Evolutionary conservation across 92 coral and sea anemone genomes (phyloP), one percentile per base, ranked within the genome.

Genomic region (Galaxea fascicularis): DNA sequence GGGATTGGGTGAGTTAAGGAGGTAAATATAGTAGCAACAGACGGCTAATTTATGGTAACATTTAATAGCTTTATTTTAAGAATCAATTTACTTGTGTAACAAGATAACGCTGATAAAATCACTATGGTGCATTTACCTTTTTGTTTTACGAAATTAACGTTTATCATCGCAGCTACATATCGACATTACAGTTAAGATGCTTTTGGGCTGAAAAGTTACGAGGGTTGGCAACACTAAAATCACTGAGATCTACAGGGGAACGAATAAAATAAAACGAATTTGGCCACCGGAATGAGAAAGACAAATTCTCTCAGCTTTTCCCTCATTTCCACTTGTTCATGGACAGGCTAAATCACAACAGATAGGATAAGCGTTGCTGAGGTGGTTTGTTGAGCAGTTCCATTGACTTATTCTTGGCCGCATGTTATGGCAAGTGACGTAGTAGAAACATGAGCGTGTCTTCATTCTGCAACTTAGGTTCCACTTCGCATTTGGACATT

Each of bases 241-340:
- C n/a, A 11, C 4, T n/a, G 24, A 58, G 21, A 58, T 17, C n/a
- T n/a, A n/a, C n/a, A n/a, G n/a, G n/a, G n/a, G n/a, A n/a, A n/a
- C n/a, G n/a, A n/a, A n/a, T n/a, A n/a, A n/a, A n/a, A n/a, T n/a
- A n/a, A n/a, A n/a, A n/a, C n/a, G n/a, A n/a, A n/a, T n/a, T n/a
- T n/a, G n/a, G n/a, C n/a, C n/a, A n/a, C n/a, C n/a, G n/a, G n/a
- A n/a, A n/a, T n/a, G n/a, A 58, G 64, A 4, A 58, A 7, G 20
- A 27, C 25, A 58, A 58, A 58, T n/a, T 58, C 64, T 58, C 64
- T n/a, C n/a, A n/a, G 26, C 64, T 58, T 58, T 58, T 16, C 64
- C 64, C 64, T 58, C 64, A 58, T 58, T 58, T 58, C n/a, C n/a
- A n/a, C 10, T 58, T 27, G 26, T 58, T 58, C 21, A 58, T 58